Evolutionary conservation across 2,797 vertebrate species (phyloP).

Genomic region (Sparidentex hasta): DNA sequence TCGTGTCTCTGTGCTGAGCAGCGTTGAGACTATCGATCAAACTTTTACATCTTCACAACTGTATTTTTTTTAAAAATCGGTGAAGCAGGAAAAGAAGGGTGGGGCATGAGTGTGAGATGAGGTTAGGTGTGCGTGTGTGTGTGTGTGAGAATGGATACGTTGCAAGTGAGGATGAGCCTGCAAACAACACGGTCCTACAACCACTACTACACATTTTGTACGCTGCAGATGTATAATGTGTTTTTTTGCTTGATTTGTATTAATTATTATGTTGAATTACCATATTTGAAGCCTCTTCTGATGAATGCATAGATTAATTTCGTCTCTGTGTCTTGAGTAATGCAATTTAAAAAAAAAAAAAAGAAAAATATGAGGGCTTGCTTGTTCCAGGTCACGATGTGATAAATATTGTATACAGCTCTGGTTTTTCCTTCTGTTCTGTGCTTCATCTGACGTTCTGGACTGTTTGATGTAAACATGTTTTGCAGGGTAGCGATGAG

Average conservation of each 20-base stretch:
- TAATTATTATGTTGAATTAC: not conserved
- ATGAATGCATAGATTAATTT: constrained; percentile 22
- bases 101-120: not conserved
- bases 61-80: not conserved
- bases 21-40: not conserved
- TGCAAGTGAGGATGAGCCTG: constrained; percentile 1
- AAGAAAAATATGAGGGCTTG: constrained; percentile 19
- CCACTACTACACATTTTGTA: not conserved
- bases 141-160: not conserved
- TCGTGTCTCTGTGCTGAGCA: too few relatives aligned
- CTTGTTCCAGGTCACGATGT: constrained; percentile 55
- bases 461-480: constrained; percentile 38
- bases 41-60: not conserved
- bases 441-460: not conserved
- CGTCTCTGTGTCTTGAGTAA: constrained; percentile 41
- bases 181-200: not conserved
- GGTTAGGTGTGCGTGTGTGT: not conserved
- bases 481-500: constrained; percentile 41
- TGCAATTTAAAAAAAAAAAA: constrained; percentile 43
- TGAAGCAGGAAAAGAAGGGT: not conserved
- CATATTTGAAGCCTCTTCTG: constrained; percentile 3
- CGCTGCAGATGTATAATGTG: not conserved
- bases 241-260: constrained; percentile 15
- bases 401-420: constrained; percentile 53
- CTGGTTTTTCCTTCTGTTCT: constrained; percentile 16